These are phyloP conservation scores for Anagrus nilaparvatae DNA, from an alignment of 1,140 invertebrate species.

Conservation along the genomic window DNA sequence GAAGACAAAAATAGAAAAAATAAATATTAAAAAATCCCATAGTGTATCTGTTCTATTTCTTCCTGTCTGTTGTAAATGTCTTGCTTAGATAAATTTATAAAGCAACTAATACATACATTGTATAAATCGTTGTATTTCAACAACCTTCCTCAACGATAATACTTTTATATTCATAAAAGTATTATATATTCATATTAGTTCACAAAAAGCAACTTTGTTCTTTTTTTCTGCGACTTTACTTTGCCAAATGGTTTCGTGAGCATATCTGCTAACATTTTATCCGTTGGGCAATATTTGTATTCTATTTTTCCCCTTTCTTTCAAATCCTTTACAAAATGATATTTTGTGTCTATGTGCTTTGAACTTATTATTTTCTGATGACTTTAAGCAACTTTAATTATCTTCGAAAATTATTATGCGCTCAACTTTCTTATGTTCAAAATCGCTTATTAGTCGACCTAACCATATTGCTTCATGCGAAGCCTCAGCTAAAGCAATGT, in stretches of 20 bases:
- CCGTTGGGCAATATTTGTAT: conserved; percentile 8
- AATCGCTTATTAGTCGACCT: no score
- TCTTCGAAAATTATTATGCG: conserved; percentile 20
- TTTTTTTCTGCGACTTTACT: not conserved
- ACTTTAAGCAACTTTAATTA: conserved; percentile 16
- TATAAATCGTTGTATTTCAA: no score
- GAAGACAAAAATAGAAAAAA: no score
- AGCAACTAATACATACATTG: no score
- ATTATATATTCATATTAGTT: not conserved
- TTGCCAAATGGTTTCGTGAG: conserved; percentile 14
- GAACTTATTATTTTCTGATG: conserved; percentile 15
- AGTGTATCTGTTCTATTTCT: no score
- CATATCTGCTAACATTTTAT: conserved; percentile 15
- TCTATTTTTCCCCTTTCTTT: conserved; percentile 8
- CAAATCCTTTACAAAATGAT: conserved; percentile 22
- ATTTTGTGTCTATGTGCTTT: conserved; percentile 21
- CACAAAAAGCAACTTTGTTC: not conserved
- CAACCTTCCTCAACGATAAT: not conserved
- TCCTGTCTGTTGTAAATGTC: no score
- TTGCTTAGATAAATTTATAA: no score
- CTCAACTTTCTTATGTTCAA: conserved; percentile 14
- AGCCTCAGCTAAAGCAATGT: conserved; percentile 2
- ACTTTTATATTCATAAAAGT: no score
- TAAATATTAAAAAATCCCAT: no score
- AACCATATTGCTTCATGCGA: conserved; percentile 20